Evolutionary conservation across 2,113 vertebrate genomes (phyloP).

Genomic region (Megaptera novaeangliae): DNA sequence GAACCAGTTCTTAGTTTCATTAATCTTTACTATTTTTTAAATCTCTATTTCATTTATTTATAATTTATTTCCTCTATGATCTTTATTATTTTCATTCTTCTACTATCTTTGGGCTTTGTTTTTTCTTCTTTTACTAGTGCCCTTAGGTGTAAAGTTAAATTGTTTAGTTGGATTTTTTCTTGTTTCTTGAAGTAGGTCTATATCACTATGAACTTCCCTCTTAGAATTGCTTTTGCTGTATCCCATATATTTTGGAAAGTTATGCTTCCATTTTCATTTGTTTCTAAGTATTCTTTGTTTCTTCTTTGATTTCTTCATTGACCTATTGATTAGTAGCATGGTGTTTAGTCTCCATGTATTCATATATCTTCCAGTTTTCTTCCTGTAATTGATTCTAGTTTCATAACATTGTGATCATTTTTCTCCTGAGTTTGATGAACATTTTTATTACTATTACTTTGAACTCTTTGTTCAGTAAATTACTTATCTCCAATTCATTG

Average conservation of each 20-base stretch:
- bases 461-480: not conserved
- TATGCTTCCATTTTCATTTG: not conserved
- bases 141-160: not conserved
- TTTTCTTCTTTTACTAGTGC: no score
- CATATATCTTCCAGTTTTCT: not conserved
- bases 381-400: not conserved
- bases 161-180: not conserved
- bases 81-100: no score
- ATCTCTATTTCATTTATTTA: no score
- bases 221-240: not conserved
- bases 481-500: not conserved
- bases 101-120: no score
- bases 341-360: not conserved
- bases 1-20: no score
- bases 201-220: not conserved
- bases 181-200: not conserved
- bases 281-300: not conserved
- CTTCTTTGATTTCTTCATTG: not conserved
- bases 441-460: not conserved
- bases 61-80: no score
- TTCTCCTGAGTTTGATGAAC: not conserved
- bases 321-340: not conserved
- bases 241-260: not conserved
- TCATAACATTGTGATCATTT: not conserved
- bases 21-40: no score